Percentiles rank a stretch among this genome's conserved stretches.
Conservation (phyloP, 2,797 vertebrate genomes). For the Triplophysa yarkandensis region DNA sequence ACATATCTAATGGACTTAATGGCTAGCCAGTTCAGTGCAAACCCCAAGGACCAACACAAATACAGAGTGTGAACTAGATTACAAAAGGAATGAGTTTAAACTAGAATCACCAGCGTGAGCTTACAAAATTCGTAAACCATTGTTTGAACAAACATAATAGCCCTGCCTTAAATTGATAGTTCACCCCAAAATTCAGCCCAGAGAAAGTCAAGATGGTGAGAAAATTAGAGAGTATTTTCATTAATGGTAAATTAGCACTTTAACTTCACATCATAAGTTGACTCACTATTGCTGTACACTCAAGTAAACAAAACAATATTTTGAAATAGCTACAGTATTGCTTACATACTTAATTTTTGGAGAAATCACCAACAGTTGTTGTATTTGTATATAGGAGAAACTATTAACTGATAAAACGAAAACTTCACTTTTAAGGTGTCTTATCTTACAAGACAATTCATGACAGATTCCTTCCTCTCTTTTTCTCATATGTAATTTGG, state of each 20-base stretch:
- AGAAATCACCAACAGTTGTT: too few species aligned
- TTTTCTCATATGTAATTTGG: slow-evolving; percentile 55
- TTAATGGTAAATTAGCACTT: too few species aligned
- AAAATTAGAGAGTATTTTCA: too few species aligned
- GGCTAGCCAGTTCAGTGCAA: slow-evolving; percentile 18
- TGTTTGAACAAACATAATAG: background rate
- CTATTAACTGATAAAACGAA: background rate
- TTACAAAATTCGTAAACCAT: background rate
- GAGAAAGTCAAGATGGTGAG: too few species aligned
- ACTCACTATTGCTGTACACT: background rate
- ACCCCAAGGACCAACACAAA: slow-evolving; percentile 19
- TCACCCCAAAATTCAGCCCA: too few species aligned
- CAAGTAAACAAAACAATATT: background rate
- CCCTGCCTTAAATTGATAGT: background rate
- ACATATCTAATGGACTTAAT: slow-evolving; percentile 43
- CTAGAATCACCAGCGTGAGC: background rate
- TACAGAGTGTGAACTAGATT: background rate
- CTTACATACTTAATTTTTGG: background rate
- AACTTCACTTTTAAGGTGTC: background rate
- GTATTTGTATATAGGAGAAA: background rate
- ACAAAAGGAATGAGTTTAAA: background rate
- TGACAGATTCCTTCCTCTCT: too few species aligned
- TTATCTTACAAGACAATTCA: background rate
- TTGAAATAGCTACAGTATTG: background rate
- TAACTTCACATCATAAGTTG: background rate